Conservation (phyloP, 35 echinoderm and acorn worm species). For the Hemicentrotus pulcherrimus region DNA sequence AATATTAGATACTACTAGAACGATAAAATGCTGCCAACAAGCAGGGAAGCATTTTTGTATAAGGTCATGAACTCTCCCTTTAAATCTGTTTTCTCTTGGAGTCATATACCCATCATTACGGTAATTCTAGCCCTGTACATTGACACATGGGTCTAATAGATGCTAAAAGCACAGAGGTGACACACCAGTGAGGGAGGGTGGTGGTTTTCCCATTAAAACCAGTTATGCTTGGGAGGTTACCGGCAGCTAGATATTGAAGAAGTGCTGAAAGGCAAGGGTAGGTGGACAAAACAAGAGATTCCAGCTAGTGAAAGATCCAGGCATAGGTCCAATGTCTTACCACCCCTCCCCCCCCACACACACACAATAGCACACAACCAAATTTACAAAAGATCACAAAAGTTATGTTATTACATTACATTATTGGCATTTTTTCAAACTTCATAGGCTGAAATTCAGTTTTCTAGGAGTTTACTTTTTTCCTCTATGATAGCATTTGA, state of each 20-base stretch:
- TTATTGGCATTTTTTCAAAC: no score
- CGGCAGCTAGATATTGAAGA: neutral
- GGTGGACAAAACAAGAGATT: neutral
- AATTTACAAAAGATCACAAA: no score
- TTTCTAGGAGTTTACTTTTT: no score
- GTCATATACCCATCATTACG: neutral
- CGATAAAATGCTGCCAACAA: neutral
- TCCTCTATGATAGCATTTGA: no score
- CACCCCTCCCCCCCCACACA: neutral
- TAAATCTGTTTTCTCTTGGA: neutral
- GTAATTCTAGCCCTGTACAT: neutral
- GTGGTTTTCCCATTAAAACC: conserved; percentile 11
- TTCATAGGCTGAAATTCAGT: no score
- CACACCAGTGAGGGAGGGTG: neutral
- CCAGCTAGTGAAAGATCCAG: neutral
- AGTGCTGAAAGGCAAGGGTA: neutral
- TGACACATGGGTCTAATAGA: neutral
- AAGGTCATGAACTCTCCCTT: neutral
- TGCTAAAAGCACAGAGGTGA: neutral
- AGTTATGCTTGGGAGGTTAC: conserved; percentile 2
- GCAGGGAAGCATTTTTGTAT: neutral
- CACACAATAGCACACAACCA: neutral
- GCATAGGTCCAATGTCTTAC: neutral
- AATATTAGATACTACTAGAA: no score
- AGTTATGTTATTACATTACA: no score